Base-by-base conservation (phyloP, 2,797 vertebrate species). In the Oceanodroma leucorhoa region DNA sequence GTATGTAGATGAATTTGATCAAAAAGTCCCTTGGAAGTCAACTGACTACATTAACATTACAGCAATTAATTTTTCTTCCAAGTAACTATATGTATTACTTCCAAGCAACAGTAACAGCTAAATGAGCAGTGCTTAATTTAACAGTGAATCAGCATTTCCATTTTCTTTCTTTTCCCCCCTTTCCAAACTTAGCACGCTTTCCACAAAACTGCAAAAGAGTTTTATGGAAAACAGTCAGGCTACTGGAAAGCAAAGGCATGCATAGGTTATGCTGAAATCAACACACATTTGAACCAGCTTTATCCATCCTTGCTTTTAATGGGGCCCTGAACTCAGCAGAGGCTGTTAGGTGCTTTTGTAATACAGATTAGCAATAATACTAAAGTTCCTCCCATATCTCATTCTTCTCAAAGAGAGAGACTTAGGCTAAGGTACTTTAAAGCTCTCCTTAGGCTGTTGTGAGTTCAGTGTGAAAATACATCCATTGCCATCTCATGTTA, bases 361-460 rank as follows among this genome's bases (percentile, higher is more conserved):
- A 94, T 50, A 96, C 79, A 95, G 94, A 97, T 96, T 95, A 95
- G 84, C 81, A 67, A 32, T 95, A 80, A 85, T 90, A 71, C 86
- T 93, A 15, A 93, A 95, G 94, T 96, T 97, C 93, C 87, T 96
- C 81, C 87, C 27, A 0, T 94, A 96, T 95, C 95, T 97, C 87
- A 85, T 94, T 97, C 82, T 83, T 97, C 83, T 94, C 94, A 96
- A 97, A 97, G 89, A 94, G 94, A 95, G 80, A 73, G 91, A 95
- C 90, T 96, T 96, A 96, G 83, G 85, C 83, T 95, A 94, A 97
- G 94, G 94, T 41, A 84, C 80, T 93, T 94, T 94, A 97, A 95
- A 96, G 86, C 91, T 96, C 88, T 95, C 45, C 84, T 95, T 72
- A 91, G 92, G 62, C 94, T 89, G 81, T 78, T 95, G 83, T 89